Conservation (phyloP, 2,888 invertebrate genomes). For the Philereme vetulata region DNA sequence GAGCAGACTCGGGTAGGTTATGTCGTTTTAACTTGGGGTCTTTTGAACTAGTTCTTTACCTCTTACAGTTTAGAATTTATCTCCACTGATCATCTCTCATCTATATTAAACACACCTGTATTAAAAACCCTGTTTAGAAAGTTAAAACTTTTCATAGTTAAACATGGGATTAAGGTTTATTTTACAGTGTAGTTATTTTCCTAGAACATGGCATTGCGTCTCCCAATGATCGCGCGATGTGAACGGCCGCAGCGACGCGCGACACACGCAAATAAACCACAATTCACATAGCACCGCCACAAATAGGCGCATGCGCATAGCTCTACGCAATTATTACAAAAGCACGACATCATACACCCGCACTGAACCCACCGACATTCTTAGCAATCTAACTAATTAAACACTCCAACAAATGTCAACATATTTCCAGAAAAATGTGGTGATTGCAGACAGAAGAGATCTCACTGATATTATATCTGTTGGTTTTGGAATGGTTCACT, state of each 20-base stretch:
- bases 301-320: constrained; percentile 67
- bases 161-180: too few species aligned
- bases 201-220: background rate
- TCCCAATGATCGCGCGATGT: constrained; percentile 47
- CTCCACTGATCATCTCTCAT: too few species aligned
- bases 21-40: too few species aligned
- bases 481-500: too few species aligned
- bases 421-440: constrained; percentile 3
- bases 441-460: background rate
- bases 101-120: too few species aligned
- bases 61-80: too few species aligned
- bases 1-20: too few species aligned
- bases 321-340: constrained; percentile 56
- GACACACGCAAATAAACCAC: constrained; percentile 75
- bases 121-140: too few species aligned
- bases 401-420: constrained; percentile 22
- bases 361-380: constrained; percentile 28
- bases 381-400: constrained; percentile 26
- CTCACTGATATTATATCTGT: too few species aligned
- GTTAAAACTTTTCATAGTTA: too few species aligned
- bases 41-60: too few species aligned
- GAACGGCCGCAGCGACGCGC: constrained; percentile 76
- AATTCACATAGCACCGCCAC: constrained; percentile 46
- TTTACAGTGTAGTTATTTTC: too few species aligned
- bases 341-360: constrained; percentile 35